Evolutionary conservation across 1,140 invertebrate genomes (phyloP).

Genomic region (Gonatopus flavifemur): DNA sequence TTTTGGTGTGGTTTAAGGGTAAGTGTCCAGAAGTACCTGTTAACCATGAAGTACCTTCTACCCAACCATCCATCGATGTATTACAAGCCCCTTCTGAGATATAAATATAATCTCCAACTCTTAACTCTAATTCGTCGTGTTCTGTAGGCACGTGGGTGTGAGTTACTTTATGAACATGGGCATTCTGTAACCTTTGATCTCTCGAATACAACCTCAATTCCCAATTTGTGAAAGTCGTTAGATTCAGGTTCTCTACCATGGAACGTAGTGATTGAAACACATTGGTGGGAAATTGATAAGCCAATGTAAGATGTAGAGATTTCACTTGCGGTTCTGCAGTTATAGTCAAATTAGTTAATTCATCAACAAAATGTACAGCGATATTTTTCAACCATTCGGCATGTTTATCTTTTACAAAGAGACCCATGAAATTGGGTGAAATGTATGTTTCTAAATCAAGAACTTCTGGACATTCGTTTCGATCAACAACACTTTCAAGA

Average conservation of each 20-base stretch:
- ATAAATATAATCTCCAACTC: constrained; percentile 85
- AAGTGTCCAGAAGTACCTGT: constrained; percentile 78
- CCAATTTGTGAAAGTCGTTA: constrained; percentile 70
- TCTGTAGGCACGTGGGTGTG: constrained; percentile 76
- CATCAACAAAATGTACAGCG: constrained; percentile 74
- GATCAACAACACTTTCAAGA: constrained; percentile 70
- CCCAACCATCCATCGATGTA: constrained; percentile 81
- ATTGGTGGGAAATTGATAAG: constrained; percentile 79
- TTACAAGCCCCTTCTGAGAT: constrained; percentile 72
- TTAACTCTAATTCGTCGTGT: constrained; percentile 81
- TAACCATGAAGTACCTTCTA: constrained; percentile 83
- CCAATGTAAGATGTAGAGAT: constrained; percentile 83
- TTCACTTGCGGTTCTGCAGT: constrained; percentile 73
- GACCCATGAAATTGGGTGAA: constrained; percentile 84
- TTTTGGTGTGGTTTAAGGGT: constrained; percentile 78
- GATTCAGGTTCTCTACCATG: constrained; percentile 72
- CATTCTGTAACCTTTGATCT: constrained; percentile 71
- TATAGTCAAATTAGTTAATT: constrained; percentile 73
- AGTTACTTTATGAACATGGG: constrained; percentile 77
- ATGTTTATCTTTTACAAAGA: constrained; percentile 79
- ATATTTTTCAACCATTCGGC: constrained; percentile 75
- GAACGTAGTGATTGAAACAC: constrained; percentile 73
- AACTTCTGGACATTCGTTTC: constrained; percentile 64
- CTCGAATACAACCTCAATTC: constrained; percentile 84
- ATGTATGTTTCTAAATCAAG: constrained; percentile 78